phyloP scores from a whole-genome alignment of 2,888 invertebrate species.

The Drosophila nr. perissopoda region DNA sequence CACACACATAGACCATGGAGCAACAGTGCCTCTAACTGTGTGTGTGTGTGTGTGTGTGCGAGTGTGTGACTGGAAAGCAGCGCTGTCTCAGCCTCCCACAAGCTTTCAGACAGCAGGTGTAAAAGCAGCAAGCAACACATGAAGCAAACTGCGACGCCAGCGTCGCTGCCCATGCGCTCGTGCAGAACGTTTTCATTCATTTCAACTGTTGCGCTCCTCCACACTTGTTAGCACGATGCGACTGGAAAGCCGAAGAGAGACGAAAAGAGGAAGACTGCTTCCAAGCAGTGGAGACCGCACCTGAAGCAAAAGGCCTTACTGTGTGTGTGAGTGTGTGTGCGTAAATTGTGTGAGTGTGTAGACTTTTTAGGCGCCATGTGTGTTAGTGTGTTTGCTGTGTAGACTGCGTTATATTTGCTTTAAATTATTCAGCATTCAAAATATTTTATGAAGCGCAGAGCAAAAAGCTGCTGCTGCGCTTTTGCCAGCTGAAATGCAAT shows the following conservation, averaged over 20 bases:
- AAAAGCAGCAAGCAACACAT: conserved; percentile 59
- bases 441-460: conserved; percentile 60
- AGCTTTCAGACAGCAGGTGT: conserved; percentile 46
- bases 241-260: conserved; percentile 35
- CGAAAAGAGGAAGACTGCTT: conserved; percentile 26
- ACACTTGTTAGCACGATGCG: conserved; percentile 81
- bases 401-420: conserved; percentile 79
- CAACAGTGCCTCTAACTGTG: conserved; percentile 56
- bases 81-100: conserved; percentile 22
- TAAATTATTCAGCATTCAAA: conserved; percentile 69
- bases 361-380: conserved; percentile 45
- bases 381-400: conserved; percentile 35
- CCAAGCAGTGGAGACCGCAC: conserved; percentile 42
- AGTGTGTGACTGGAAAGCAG: conserved; percentile 12
- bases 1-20: conserved; percentile 22
- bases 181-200: conserved; percentile 69
- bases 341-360: conserved; percentile 28
- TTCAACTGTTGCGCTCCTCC: conserved; percentile 83
- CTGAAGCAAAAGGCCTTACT: conserved; percentile 17
- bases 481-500: conserved; percentile 73
- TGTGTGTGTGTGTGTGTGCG: not conserved
- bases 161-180: conserved; percentile 28
- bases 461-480: conserved; percentile 62
- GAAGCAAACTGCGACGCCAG: conserved; percentile 43
- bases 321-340: conserved; percentile 1